A percentile compares a stretch with the other conserved stretches of the same genome.
Conservation (phyloP, 1,140 invertebrate species). For the Coptotermes formosanus region DNA sequence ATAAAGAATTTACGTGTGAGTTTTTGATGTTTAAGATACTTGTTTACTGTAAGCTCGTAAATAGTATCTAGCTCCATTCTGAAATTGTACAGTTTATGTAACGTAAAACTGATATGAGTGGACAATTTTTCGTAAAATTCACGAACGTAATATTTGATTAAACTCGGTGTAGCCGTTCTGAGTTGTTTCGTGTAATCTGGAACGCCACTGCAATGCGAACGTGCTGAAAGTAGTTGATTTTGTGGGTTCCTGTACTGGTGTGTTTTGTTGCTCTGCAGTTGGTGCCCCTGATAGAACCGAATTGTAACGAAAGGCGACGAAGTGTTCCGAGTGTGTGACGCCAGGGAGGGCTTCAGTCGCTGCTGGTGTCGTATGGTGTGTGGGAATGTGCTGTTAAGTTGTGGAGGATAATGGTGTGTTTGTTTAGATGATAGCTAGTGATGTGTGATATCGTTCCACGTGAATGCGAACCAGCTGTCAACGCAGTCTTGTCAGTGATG, state of each 20-base stretch:
- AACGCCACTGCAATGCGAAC: no score
- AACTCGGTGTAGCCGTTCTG: no score
- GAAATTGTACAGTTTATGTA: no score
- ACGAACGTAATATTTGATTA: no score
- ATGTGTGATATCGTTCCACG: neutral
- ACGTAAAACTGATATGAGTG: no score
- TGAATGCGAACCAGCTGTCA: neutral
- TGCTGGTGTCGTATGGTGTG: neutral
- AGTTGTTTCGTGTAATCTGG: no score
- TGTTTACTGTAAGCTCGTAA: no score
- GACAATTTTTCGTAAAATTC: no score
- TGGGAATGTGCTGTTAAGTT: neutral
- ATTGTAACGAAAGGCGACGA: neutral
- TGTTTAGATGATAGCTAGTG: neutral
- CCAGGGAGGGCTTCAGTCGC: neutral
- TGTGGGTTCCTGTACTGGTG: neutral
- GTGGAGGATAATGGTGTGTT: neutral
- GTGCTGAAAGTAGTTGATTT: no score
- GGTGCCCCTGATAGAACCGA: neutral
- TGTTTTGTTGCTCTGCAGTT: neutral
- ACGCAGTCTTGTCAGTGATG: neutral
- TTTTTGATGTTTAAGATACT: no score
- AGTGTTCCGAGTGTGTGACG: neutral
- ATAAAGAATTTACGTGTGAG: no score
- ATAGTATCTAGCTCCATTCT: no score